Evolutionary conservation across 2,888 invertebrate genomes (phyloP), one percentile per base, ranked within the genome.

Genomic region (Catocala sponsa): DNA sequence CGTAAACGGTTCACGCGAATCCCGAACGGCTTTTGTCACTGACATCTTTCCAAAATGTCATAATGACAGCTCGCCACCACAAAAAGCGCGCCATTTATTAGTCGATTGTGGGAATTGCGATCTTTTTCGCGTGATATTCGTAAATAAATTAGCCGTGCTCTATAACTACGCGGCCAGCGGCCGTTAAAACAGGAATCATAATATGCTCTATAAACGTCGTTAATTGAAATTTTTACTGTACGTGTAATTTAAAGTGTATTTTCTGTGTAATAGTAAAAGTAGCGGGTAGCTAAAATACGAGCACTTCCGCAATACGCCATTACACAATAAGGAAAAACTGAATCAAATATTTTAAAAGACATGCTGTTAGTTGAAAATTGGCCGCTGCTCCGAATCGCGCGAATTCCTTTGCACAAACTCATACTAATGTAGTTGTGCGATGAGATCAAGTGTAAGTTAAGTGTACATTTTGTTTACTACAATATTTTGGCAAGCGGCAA

Each of bases 401-500:
- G 51, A 43, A 76, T 76, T 63, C 78, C 58, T 66, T 49, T 43
- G n/a, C 13, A 54, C 52, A 44, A 53, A 68, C 50, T 75, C 78
- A 78, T 59, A 49, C 43, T 54, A 41, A 58, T 63, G 43, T 55
- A 12, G 56, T 49, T 54, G 63, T 48, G 47, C 15, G 55, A 63
- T 65, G 62, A 55, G 55, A 72, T 53, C 57, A 49, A 63, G 54
- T 72, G 61, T 51, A 49, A 72, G 78, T 67, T 59, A 68, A 64
- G 47, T 52, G 64, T 62, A 64, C 12, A 65, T 67, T 68, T 67
- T 78, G 76, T 76, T 78, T 76, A 78, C 68, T 65, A 78, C 42
- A 74, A 81, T 78, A 81, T 82, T 81, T 82, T 80, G 82, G 76
- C 78, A 75, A 70, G 70, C 65, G 65, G 51, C 25, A 46, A 54